Evolutionary conservation across 2,888 invertebrate species (phyloP).

Genomic region (Pinctada fucata): DNA sequence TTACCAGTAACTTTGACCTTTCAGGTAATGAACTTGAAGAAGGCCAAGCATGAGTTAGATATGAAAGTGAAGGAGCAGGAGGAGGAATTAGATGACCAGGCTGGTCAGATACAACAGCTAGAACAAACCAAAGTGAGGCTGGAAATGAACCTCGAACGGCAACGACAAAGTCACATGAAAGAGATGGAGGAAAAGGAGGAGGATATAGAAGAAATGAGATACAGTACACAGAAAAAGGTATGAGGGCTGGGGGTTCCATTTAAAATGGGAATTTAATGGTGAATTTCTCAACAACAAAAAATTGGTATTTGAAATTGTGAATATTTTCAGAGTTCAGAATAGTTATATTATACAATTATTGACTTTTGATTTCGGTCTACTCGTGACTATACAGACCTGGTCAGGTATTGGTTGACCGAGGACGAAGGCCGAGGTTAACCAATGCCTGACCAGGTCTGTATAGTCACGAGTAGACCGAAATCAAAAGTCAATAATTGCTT

Average conservation of each 20-base stretch:
- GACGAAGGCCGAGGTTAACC: too few relatives aligned
- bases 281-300: too few relatives aligned
- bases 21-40: slow-evolving; percentile 83
- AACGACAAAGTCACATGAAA: slow-evolving; percentile 91
- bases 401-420: too few relatives aligned
- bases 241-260: not conserved
- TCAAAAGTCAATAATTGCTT: too few relatives aligned
- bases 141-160: slow-evolving; percentile 95
- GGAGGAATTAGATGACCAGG: slow-evolving; percentile 96
- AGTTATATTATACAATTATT: too few relatives aligned
- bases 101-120: slow-evolving; percentile 91
- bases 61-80: slow-evolving; percentile 86
- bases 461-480: too few relatives aligned
- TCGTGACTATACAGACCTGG: too few relatives aligned
- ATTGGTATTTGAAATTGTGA: too few relatives aligned
- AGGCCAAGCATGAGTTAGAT: slow-evolving; percentile 91
- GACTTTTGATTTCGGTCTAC: too few relatives aligned
- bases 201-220: slow-evolving; percentile 93
- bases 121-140: slow-evolving; percentile 94
- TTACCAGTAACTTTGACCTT: not conserved
- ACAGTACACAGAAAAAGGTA: slow-evolving; percentile 90
- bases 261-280: too few relatives aligned
- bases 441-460: too few relatives aligned
- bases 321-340: too few relatives aligned
- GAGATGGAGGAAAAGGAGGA: slow-evolving; percentile 94